These are phyloP conservation scores for Aphelenchoides fujianensis DNA, from an alignment of 1,140 invertebrate species.

Conservation along the genomic window DNA sequence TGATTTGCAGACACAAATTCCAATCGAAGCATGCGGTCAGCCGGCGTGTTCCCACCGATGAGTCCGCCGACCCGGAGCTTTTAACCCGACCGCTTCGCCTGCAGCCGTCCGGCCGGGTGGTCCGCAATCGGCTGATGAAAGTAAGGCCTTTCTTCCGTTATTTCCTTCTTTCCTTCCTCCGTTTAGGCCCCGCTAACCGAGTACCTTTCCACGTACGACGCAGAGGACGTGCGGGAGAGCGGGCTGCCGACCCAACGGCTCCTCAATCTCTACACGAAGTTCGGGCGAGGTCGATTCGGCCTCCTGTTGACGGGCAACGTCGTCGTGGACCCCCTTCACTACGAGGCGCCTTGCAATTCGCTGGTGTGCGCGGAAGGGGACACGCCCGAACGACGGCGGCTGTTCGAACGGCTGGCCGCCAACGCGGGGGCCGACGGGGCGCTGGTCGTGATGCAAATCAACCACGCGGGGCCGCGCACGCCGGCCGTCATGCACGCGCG, in stretches of 20 bases:
- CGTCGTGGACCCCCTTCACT: slow-evolving; percentile 19
- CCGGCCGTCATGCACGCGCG: slow-evolving; percentile 30
- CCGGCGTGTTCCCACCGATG: slow-evolving; percentile 6
- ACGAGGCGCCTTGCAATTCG: slow-evolving; percentile 20
- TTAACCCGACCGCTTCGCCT: slow-evolving; percentile 24
- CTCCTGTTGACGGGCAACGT: slow-evolving; percentile 26
- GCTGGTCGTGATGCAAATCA: slow-evolving; percentile 34
- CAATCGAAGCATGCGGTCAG: not conserved
- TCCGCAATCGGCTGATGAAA: slow-evolving; percentile 39
- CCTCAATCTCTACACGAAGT: slow-evolving; percentile 32
- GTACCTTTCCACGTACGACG: slow-evolving; percentile 21
- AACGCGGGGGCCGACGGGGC: slow-evolving; percentile 29
- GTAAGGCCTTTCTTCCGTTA: not conserved
- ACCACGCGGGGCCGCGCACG: slow-evolving; percentile 40
- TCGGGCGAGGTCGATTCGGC: slow-evolving; percentile 22
- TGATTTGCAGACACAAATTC: too few relatives aligned
- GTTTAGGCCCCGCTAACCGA: slow-evolving; percentile 38
- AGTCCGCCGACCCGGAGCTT: not conserved
- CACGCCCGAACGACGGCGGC: not conserved
- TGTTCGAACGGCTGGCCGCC: slow-evolving; percentile 13
- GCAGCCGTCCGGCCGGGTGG: slow-evolving; percentile 12
- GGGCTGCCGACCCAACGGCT: slow-evolving; percentile 25
- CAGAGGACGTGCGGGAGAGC: slow-evolving; percentile 14
- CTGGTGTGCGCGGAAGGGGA: not conserved
- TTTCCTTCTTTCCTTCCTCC: not conserved